phyloP scores from a whole-genome alignment of 2,113 vertebrate genomes.

The Ptilonorhynchus violaceus region DNA sequence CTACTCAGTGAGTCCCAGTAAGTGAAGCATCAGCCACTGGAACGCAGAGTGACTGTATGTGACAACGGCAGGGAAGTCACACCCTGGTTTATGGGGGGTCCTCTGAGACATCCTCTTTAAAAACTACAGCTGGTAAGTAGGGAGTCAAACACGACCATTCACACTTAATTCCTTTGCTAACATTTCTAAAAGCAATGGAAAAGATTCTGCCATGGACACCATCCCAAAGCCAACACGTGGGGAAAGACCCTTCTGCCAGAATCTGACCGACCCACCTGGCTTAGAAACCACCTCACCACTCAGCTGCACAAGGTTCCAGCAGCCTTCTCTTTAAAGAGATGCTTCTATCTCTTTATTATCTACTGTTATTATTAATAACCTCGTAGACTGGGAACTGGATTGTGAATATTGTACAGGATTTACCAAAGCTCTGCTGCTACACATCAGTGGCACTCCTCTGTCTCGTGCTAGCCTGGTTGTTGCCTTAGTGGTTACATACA shows the following conservation, averaged over 20 bases:
- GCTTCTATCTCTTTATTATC: neutral
- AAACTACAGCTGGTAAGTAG: neutral
- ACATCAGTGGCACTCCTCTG: neutral
- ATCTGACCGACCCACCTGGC: neutral
- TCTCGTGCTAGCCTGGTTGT: neutral
- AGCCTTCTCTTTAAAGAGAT: neutral
- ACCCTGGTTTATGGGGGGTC: neutral
- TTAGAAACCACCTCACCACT: fast-evolving
- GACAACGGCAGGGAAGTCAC: neutral
- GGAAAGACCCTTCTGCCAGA: neutral
- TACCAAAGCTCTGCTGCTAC: neutral
- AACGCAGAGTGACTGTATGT: fast-evolving
- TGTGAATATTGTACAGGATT: neutral
- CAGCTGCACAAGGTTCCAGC: neutral
- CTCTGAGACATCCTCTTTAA: neutral
- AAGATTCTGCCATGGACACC: neutral
- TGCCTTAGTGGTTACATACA: neutral
- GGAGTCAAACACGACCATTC: neutral
- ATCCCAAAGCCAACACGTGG: fast-evolving
- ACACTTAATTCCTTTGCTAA: neutral
- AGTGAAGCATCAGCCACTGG: neutral
- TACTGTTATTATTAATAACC: neutral
- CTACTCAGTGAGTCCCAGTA: neutral
- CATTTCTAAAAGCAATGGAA: neutral
- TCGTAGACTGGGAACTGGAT: neutral